These are phyloP conservation scores for Forbesichthys papilliferus DNA, from an alignment of 2,113 vertebrate species.

Conservation along the genomic window DNA sequence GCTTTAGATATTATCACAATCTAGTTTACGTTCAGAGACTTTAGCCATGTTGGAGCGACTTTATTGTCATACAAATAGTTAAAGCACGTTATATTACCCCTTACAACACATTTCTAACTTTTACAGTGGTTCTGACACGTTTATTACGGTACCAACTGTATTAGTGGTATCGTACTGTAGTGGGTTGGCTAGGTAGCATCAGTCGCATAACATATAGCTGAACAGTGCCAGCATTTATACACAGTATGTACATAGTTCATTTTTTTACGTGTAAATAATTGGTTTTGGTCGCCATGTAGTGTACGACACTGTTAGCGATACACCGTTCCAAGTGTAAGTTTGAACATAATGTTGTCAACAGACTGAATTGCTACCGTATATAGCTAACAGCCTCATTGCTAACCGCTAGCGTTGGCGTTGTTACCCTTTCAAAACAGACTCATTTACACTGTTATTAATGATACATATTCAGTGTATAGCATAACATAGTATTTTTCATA, in stretches of 20 bases:
- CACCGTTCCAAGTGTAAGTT: slow-evolving; percentile 33
- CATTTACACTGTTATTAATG: not conserved
- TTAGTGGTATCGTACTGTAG: no score
- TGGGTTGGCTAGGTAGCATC: not conserved
- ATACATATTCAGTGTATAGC: not conserved
- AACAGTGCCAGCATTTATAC: no score
- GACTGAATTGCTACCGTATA: slow-evolving; percentile 25
- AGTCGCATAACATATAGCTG: not conserved
- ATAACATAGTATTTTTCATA: not conserved
- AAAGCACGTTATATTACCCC: no score
- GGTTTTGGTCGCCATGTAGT: not conserved
- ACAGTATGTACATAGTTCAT: no score
- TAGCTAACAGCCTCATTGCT: slow-evolving; percentile 49
- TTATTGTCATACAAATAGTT: no score
- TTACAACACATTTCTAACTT: no score
- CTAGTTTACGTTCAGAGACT: no score
- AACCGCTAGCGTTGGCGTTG: slow-evolving; percentile 67
- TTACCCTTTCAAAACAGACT: slow-evolving; percentile 52
- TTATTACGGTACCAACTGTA: no score
- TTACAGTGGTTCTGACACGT: no score
- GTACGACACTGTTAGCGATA: not conserved
- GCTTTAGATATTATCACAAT: no score
- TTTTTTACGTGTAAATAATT: no score
- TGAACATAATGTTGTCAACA: slow-evolving; percentile 68
- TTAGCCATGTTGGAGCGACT: no score